These are phyloP conservation scores for Sarcophaga caerulescens DNA, from an alignment of 2,888 invertebrate species.

Conservation along the genomic window DNA sequence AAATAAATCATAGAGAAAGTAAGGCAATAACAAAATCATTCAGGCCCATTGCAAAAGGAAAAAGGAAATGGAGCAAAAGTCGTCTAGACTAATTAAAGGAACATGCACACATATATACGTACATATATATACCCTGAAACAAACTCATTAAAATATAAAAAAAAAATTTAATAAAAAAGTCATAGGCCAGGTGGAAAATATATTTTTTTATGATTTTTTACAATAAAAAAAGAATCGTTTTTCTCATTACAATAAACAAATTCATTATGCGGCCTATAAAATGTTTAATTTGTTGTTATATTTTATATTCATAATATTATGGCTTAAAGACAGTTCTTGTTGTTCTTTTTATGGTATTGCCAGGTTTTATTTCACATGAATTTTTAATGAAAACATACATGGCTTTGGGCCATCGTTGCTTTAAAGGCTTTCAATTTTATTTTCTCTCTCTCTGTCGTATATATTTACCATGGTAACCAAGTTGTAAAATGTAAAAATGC, in stretches of 20 bases:
- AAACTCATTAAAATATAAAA: background rate
- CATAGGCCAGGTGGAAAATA: background rate
- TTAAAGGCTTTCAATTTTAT: background rate
- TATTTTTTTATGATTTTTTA: too few relatives aligned
- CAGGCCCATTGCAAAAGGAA: conserved; percentile 18
- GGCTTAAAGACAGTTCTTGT: background rate
- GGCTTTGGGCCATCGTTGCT: too few relatives aligned
- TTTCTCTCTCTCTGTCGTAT: background rate
- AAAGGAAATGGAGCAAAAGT: conserved; percentile 47
- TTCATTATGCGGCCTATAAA: background rate
- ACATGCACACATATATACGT: background rate
- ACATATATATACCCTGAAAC: background rate
- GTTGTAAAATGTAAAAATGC: background rate
- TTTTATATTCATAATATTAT: background rate
- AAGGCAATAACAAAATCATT: background rate
- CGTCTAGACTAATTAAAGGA: conserved; percentile 55
- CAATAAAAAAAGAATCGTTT: background rate
- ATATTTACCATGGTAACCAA: background rate
- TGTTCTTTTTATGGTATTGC: background rate
- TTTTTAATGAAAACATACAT: background rate
- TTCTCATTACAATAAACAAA: background rate
- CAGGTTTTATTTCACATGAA: background rate
- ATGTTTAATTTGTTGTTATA: conserved; percentile 5
- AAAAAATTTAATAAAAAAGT: background rate
- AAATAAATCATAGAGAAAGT: conserved; percentile 17